A percentile compares a stretch with the other conserved stretches of the same genome.
phyloP scores from a whole-genome alignment of 2,113 vertebrate species.

The Dromiciops gliroides region DNA sequence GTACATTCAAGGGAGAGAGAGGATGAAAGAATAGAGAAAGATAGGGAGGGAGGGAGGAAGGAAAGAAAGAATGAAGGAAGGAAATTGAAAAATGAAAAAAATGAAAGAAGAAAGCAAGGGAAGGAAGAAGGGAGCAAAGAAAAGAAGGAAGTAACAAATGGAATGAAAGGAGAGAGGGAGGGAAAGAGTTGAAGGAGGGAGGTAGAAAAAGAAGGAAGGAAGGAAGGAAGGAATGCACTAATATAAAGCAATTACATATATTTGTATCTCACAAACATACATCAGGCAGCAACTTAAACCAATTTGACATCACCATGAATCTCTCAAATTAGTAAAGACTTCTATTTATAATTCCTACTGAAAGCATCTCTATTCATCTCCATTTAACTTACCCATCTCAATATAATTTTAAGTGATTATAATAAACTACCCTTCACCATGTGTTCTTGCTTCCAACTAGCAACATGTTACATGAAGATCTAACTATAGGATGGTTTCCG shows the following conservation, averaged over 20 bases:
- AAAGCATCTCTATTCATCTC: background rate
- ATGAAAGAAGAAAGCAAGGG: too few species aligned
- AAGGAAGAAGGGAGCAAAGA: too few species aligned
- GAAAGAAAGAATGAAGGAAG: too few species aligned
- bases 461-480: background rate
- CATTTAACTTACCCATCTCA: background rate
- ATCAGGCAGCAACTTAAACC: background rate
- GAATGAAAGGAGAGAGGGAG: too few species aligned
- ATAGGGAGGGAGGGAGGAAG: too few species aligned
- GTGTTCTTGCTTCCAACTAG: background rate
- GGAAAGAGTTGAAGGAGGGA: too few species aligned
- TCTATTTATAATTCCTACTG: background rate
- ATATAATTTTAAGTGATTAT: background rate
- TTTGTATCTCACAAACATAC: background rate
- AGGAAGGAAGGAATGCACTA: background rate
- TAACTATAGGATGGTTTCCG: background rate
- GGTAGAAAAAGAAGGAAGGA: too few species aligned
- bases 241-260: background rate
- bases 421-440: background rate
- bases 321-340: slow-evolving; percentile 24
- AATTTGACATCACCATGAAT: background rate
- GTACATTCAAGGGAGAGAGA: background rate
- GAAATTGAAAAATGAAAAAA: too few species aligned
- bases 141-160: too few species aligned
- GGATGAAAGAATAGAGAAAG: too few species aligned